phyloP scores from a whole-genome alignment of 1,140 invertebrate genomes.

The Proctacanthus coquilletti region DNA sequence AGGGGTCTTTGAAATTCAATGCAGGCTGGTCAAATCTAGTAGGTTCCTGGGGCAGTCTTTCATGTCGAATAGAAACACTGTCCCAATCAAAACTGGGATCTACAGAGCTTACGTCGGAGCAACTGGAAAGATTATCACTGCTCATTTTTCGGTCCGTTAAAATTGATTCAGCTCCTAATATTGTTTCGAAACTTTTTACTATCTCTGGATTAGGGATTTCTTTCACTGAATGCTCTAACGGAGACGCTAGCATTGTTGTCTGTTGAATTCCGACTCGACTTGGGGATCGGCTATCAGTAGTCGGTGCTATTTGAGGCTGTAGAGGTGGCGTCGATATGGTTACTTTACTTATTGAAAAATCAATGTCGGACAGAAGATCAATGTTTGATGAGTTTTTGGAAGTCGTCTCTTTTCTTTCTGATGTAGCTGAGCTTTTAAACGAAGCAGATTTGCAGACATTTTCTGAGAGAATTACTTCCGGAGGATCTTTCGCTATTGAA shows the following conservation, averaged over 20 bases:
- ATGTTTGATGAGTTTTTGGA: constrained; percentile 52
- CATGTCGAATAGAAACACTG: constrained; percentile 25
- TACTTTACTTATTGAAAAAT: constrained; percentile 35
- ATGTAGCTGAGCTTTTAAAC: too few relatives aligned
- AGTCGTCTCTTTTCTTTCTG: too few relatives aligned
- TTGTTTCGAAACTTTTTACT: background rate
- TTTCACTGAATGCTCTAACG: background rate
- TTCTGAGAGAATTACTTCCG: too few relatives aligned
- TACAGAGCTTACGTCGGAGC: constrained; percentile 24
- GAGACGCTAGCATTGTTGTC: constrained; percentile 6
- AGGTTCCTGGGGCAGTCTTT: constrained; percentile 23
- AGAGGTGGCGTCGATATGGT: constrained; percentile 14
- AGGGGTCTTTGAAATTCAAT: constrained; percentile 38
- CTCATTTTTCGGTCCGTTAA: constrained; percentile 13
- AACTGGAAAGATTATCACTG: constrained; percentile 22
- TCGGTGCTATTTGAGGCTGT: constrained; percentile 17
- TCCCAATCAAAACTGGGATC: constrained; percentile 28
- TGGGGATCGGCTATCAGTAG: constrained; percentile 2
- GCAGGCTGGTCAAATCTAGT: constrained; percentile 17
- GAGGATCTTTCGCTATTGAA: too few relatives aligned
- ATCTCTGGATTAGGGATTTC: background rate
- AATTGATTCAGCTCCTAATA: too few relatives aligned
- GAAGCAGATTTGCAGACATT: too few relatives aligned
- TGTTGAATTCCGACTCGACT: too few relatives aligned
- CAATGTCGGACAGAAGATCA: constrained; percentile 60